Conservation (phyloP, 2,113 vertebrate genomes). For the Ictalurus furcatus region DNA sequence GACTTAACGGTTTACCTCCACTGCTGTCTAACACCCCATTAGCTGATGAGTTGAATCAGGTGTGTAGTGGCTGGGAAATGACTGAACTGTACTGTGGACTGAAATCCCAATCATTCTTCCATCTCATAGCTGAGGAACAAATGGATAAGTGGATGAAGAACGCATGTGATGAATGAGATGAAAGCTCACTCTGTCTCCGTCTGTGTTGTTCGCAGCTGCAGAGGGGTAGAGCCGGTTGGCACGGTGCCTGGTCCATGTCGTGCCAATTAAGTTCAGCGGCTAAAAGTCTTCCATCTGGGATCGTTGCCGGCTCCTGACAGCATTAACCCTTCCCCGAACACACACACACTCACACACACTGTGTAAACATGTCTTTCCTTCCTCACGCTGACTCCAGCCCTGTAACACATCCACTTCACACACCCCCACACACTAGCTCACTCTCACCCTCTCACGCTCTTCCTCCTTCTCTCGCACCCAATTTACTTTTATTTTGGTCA, state of each 20-base stretch:
- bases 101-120: neutral
- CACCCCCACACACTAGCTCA: slow-evolving; percentile 17
- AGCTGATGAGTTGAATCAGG: neutral
- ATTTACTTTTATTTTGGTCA: slow-evolving; percentile 36
- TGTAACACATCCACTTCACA: slow-evolving; percentile 31
- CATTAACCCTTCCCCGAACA: slow-evolving; percentile 61
- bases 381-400: neutral
- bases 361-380: slow-evolving; percentile 32
- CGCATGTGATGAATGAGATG: slow-evolving; percentile 46
- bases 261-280: slow-evolving; percentile 68
- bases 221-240: slow-evolving; percentile 57
- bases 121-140: slow-evolving; percentile 11
- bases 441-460: slow-evolving; percentile 1
- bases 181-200: slow-evolving; percentile 32
- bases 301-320: slow-evolving; percentile 56
- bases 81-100: neutral
- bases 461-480: neutral
- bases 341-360: neutral
- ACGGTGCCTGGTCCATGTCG: slow-evolving; percentile 60
- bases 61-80: neutral
- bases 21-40: neutral
- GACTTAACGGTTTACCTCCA: neutral
- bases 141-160: slow-evolving; percentile 35
- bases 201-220: slow-evolving; percentile 39
- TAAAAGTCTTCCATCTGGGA: slow-evolving; percentile 66